phyloP scores from a whole-genome alignment of 2,797 vertebrate species.

The Syncerus caffer region DNA sequence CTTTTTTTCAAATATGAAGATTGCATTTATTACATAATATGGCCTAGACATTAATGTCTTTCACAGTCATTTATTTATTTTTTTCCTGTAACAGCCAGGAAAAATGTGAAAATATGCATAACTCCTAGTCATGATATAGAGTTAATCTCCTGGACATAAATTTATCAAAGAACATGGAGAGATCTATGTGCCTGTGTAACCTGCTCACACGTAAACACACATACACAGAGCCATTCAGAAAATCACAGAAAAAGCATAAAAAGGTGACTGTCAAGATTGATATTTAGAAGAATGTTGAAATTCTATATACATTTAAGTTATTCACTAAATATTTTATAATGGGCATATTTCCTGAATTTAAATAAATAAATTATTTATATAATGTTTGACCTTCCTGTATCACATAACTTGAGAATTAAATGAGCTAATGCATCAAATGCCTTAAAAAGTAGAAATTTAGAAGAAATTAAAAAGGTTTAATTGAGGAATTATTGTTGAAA shows the following conservation, averaged over 20 bases:
- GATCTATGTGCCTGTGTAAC: not conserved
- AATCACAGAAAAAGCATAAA: not conserved
- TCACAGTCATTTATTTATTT: not conserved
- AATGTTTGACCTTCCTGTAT: not conserved
- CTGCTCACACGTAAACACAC: not conserved
- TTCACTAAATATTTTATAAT: not conserved
- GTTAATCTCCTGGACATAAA: not conserved
- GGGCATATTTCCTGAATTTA: not conserved
- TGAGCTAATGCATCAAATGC: not conserved
- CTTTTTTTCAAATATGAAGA: not conserved
- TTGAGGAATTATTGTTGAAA: not conserved
- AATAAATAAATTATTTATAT: not conserved
- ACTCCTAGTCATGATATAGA: not conserved
- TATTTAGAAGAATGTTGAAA: not conserved
- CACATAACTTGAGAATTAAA: not conserved
- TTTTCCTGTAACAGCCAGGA: not conserved
- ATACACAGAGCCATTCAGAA: not conserved
- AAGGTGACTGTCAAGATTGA: not conserved
- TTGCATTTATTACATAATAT: not conserved
- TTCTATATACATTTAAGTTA: not conserved
- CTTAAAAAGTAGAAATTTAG: not conserved
- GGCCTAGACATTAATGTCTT: not conserved
- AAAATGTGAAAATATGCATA: not conserved
- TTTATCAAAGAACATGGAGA: not conserved
- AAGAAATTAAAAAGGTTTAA: not conserved